A percentile compares a stretch with the other conserved stretches of the same genome.
Evolutionary conservation across 2,113 vertebrate species (phyloP).

Genomic region (Tragulus kanchil): DNA sequence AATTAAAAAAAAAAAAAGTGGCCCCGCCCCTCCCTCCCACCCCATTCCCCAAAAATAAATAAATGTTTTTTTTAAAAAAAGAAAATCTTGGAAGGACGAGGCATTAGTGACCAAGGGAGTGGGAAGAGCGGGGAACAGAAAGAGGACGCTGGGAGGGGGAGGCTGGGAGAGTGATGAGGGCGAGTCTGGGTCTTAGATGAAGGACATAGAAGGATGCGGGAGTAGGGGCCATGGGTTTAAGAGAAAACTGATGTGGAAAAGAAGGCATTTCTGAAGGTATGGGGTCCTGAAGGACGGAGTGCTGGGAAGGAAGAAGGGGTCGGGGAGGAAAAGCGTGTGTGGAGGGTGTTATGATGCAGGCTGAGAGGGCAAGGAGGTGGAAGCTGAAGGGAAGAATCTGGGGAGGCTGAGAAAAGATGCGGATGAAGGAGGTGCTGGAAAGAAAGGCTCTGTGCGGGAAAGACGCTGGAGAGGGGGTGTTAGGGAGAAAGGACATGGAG

Average conservation of each 20-base stretch:
- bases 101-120: not conserved
- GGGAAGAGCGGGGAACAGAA: not conserved
- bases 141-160: not conserved
- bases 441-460: not conserved
- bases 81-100: not conserved
- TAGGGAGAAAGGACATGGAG: not conserved
- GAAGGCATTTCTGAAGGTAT: not conserved
- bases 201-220: not conserved
- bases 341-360: not conserved
- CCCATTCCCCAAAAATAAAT: too few species aligned
- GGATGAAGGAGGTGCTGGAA: not conserved
- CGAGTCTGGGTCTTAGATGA: not conserved
- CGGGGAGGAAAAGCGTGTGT: fast-evolving
- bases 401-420: not conserved
- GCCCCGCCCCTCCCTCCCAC: too few species aligned
- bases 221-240: fast-evolving
- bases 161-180: not conserved
- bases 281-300: not conserved
- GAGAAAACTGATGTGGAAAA: not conserved
- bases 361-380: not conserved
- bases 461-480: not conserved
- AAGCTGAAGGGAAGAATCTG: not conserved
- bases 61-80: too few species aligned
- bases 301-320: not conserved
- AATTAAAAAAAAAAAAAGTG: too few species aligned